Conservation (phyloP, 2,113 vertebrate genomes). For the Calyptommatus sinebrachiatus region DNA sequence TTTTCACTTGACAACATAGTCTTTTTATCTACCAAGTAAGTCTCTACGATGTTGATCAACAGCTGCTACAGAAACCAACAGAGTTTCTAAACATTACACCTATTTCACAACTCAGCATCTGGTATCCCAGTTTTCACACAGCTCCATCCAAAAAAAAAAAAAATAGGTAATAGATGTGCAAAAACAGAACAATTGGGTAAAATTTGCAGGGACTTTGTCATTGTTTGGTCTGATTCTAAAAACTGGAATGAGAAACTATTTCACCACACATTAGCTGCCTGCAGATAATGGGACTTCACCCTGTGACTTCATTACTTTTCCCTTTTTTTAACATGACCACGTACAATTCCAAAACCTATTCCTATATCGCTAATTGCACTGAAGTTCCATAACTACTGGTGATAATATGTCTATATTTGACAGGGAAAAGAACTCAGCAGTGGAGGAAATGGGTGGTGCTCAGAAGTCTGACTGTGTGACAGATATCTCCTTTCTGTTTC, state of each 20-base stretch:
- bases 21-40: slow-evolving; percentile 13
- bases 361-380: no score
- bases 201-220: neutral
- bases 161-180: neutral
- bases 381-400: no score
- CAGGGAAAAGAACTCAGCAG: neutral
- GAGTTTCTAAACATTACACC: slow-evolving; percentile 14
- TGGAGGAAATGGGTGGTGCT: no score
- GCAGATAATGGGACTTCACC: no score
- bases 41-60: slow-evolving; percentile 1
- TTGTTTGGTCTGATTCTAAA: slow-evolving; percentile 31
- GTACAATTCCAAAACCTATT: no score
- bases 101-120: neutral
- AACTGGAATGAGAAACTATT: neutral
- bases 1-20: neutral
- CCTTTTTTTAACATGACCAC: neutral
- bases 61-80: neutral
- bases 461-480: no score
- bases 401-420: neutral
- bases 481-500: no score
- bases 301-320: no score
- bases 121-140: neutral
- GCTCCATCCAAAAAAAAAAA: neutral
- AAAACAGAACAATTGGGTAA: neutral
- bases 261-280: neutral